Conservation (phyloP, 2,888 invertebrate genomes). For the Chrysodeixis includens region DNA sequence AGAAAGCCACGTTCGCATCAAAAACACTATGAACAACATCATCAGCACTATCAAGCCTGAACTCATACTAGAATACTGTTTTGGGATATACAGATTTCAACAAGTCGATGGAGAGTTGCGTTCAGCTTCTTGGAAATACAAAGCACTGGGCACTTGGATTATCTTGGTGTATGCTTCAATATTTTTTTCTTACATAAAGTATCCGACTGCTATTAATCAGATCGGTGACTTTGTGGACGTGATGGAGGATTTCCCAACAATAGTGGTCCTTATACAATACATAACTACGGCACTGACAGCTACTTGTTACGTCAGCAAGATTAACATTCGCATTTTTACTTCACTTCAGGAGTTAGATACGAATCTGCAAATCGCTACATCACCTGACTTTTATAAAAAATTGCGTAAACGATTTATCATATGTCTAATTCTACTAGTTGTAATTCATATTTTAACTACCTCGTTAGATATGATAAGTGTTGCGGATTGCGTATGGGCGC, state of each 20-base stretch:
- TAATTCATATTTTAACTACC: constrained; percentile 52
- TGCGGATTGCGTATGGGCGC: constrained; percentile 23
- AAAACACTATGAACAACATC: constrained; percentile 26
- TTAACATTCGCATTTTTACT: constrained; percentile 61
- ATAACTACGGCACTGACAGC: constrained; percentile 57
- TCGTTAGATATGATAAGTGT: constrained; percentile 53
- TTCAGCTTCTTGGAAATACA: constrained; percentile 32
- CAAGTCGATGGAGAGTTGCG: constrained; percentile 27
- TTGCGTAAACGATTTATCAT: constrained; percentile 49
- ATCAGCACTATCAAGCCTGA: constrained; percentile 30
- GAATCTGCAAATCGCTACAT: constrained; percentile 56
- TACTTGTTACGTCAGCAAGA: constrained; percentile 58
- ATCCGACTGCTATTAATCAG: constrained; percentile 24
- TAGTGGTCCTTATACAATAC: constrained; percentile 66
- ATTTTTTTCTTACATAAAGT: constrained; percentile 14
- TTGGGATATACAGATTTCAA: constrained; percentile 39
- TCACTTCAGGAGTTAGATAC: constrained; percentile 64
- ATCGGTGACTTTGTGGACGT: constrained; percentile 46
- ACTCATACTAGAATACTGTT: constrained; percentile 34
- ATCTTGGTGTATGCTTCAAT: constrained; percentile 20
- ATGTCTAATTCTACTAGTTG: constrained; percentile 45
- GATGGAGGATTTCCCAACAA: constrained; percentile 60
- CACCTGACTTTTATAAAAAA: constrained; percentile 61
- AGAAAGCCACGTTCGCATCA: constrained; percentile 13
- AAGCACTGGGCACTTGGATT: constrained; percentile 28